phyloP scores from a whole-genome alignment of 2,113 vertebrate genomes.

The Ancistrus triradiatus region DNA sequence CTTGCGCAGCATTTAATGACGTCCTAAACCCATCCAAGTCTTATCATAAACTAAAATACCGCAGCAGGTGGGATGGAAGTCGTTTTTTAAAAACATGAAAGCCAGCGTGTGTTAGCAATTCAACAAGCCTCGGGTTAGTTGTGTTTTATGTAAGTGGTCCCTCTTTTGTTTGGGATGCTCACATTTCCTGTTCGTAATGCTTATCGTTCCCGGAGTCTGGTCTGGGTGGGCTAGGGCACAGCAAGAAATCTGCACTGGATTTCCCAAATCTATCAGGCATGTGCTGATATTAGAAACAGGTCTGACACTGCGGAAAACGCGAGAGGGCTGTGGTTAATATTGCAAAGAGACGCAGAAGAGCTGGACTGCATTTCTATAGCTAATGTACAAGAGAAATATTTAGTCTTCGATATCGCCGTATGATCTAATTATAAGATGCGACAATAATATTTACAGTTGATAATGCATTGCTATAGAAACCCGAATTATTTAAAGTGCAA shows the following conservation, averaged over 20 bases:
- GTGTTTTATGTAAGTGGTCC: slow-evolving; percentile 58
- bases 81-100: slow-evolving; percentile 58
- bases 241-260: slow-evolving; percentile 66
- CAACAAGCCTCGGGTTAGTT: slow-evolving; percentile 60
- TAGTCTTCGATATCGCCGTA: not conserved
- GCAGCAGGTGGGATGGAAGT: slow-evolving; percentile 52
- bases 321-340: slow-evolving; percentile 60
- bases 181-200: slow-evolving; percentile 71
- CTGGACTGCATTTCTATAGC: slow-evolving; percentile 21
- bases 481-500: too few relatives aligned
- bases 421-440: too few relatives aligned
- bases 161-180: slow-evolving; percentile 67
- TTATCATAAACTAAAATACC: too few relatives aligned
- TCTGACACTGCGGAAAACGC: slow-evolving; percentile 40
- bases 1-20: too few relatives aligned
- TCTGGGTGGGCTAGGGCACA: slow-evolving; percentile 66
- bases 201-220: slow-evolving; percentile 61
- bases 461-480: too few relatives aligned
- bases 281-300: slow-evolving; percentile 71
- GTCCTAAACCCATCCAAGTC: too few relatives aligned
- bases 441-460: too few relatives aligned
- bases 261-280: slow-evolving; percentile 71
- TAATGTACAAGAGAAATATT: slow-evolving; percentile 6
- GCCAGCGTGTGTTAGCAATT: slow-evolving; percentile 50
- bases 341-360: slow-evolving; percentile 36